Evolutionary conservation across 2,113 vertebrate species (phyloP).

Genomic region (Castor canadensis): DNA sequence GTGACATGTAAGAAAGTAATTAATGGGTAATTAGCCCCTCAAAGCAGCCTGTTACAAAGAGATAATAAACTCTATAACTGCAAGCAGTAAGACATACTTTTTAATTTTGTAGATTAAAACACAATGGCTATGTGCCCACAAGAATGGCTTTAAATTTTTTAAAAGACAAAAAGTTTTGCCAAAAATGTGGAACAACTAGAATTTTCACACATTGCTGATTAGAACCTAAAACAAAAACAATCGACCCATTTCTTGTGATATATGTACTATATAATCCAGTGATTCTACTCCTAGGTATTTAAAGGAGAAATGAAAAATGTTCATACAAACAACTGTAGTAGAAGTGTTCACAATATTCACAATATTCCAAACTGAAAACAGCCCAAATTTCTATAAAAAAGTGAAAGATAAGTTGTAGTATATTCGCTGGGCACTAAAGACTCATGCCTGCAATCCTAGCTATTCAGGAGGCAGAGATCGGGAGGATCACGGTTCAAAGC

Average conservation of each 20-base stretch:
- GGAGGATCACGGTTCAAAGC: too few relatives aligned
- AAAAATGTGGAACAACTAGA: not conserved
- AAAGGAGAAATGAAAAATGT: not conserved
- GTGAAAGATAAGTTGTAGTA: not conserved
- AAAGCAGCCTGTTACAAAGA: conserved; percentile 7
- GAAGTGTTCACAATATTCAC: not conserved
- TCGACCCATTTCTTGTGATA: not conserved
- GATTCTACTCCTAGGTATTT: not conserved
- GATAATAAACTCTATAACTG: conserved; percentile 28
- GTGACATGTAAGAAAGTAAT: conserved; percentile 30
- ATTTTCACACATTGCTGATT: not conserved
- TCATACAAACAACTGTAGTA: not conserved
- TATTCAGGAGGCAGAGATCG: too few relatives aligned
- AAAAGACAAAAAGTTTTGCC: not conserved
- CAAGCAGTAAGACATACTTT: conserved; percentile 5
- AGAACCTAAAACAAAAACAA: not conserved
- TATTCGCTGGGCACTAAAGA: too few relatives aligned
- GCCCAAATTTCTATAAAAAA: not conserved
- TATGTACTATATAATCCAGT: not conserved
- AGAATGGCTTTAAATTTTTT: not conserved
- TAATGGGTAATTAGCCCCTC: conserved; percentile 27
- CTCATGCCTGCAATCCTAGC: too few relatives aligned
- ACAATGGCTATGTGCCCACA: not conserved
- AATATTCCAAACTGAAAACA: not conserved
- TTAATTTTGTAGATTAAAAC: not conserved